phyloP scores from a whole-genome alignment of 2,888 invertebrate genomes.

The Thumatha senex region DNA sequence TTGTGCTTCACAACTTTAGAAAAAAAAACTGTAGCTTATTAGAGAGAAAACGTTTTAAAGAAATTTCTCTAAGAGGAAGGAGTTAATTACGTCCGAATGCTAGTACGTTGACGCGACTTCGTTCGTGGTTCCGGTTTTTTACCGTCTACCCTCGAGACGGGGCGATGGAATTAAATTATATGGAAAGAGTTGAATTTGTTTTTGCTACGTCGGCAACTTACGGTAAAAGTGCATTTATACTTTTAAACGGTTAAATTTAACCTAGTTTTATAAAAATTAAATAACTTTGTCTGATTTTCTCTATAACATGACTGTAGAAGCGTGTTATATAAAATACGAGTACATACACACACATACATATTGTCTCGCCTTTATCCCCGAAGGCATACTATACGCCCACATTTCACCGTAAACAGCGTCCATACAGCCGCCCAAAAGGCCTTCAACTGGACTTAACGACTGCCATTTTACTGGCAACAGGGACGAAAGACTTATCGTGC shows the following conservation, averaged over 20 bases:
- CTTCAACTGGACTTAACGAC: too few species aligned
- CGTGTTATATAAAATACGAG: too few species aligned
- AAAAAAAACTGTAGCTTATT: conserved; percentile 29
- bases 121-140: conserved; percentile 37
- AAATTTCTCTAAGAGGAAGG: conserved; percentile 30
- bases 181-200: conserved; percentile 37
- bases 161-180: conserved; percentile 48
- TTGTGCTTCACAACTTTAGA: conserved; percentile 11
- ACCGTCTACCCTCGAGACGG: conserved; percentile 36
- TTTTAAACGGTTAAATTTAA: conserved; percentile 20
- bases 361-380: too few species aligned
- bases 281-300: neutral
- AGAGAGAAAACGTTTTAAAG: conserved; percentile 34
- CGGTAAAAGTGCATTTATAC: conserved; percentile 15
- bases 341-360: too few species aligned
- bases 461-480: too few species aligned
- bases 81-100: conserved; percentile 46
- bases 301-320: neutral
- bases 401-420: too few species aligned
- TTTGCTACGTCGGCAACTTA: conserved; percentile 27
- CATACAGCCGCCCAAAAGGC: too few species aligned
- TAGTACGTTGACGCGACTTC: conserved; percentile 26
- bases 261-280: neutral
- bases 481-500: too few species aligned
- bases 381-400: too few species aligned